A percentile compares a stretch with the other conserved stretches of the same genome.
Evolutionary conservation across 2,797 vertebrate genomes (phyloP).

Genomic region (Rhabdomys pumilio): DNA sequence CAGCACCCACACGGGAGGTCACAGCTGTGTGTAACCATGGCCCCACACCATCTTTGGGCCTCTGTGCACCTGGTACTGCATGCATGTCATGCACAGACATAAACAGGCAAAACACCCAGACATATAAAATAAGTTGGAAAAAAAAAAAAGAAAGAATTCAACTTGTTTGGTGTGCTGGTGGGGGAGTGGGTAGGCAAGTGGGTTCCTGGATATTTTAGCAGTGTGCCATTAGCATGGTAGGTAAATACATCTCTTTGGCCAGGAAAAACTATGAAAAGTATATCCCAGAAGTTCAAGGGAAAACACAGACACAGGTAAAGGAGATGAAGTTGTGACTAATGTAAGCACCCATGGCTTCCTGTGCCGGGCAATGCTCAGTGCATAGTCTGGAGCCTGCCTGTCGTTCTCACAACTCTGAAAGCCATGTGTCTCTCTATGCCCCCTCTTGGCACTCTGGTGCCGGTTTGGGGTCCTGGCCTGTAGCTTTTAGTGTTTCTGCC

Average conservation of each 20-base stretch:
- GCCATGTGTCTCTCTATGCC: neutral
- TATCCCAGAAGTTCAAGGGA: neutral
- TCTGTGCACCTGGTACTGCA: neutral
- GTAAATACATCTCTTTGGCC: neutral
- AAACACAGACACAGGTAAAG: neutral
- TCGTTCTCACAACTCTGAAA: neutral
- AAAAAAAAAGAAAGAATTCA: no score
- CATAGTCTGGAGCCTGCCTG: neutral
- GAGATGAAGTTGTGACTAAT: neutral
- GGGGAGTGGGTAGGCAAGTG: neutral
- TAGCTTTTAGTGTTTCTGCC: neutral
- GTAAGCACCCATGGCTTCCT: neutral
- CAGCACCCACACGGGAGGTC: neutral
- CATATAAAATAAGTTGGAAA: neutral
- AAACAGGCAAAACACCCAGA: neutral
- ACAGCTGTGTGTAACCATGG: neutral
- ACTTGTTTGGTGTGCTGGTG: neutral
- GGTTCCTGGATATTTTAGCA: neutral
- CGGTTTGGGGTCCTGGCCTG: neutral
- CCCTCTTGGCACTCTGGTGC: neutral
- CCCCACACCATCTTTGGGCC: neutral
- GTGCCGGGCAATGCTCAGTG: neutral
- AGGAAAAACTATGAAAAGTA: neutral
- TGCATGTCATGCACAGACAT: neutral
- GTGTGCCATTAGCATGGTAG: rapidly evolving